These are phyloP conservation scores for Isichthys henryi DNA, from an alignment of 2,113 vertebrate species.

Conservation along the genomic window DNA sequence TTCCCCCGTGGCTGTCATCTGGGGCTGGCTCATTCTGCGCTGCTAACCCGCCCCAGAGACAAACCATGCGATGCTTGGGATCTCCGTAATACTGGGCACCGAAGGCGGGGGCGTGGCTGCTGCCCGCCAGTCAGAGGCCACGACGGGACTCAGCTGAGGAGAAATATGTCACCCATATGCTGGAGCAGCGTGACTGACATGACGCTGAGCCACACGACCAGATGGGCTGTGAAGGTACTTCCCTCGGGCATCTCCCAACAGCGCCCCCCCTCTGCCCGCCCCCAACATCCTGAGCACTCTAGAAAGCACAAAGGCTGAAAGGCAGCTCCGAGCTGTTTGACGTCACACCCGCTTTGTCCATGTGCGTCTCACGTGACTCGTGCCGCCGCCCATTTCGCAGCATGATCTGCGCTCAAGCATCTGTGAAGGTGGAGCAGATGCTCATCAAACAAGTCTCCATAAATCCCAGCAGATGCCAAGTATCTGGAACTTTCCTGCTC, in stretches of 20 bases:
- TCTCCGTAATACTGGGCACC: neutral
- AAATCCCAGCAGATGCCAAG: neutral
- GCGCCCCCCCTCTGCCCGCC: neutral
- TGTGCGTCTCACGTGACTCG: neutral
- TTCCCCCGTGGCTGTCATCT: constrained; percentile 33
- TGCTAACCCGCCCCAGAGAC: neutral
- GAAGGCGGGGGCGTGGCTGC: neutral
- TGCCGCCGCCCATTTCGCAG: neutral
- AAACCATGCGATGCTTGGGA: neutral
- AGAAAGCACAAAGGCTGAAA: neutral
- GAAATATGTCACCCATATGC: neutral
- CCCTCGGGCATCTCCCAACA: neutral
- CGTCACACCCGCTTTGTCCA: neutral
- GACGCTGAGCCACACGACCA: neutral
- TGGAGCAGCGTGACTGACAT: neutral
- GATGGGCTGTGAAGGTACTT: neutral
- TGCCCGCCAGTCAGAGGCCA: neutral
- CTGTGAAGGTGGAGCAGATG: neutral
- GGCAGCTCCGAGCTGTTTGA: neutral
- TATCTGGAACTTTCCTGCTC: neutral
- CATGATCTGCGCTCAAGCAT: neutral
- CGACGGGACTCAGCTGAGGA: neutral
- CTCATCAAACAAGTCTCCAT: neutral
- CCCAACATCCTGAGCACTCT: neutral
- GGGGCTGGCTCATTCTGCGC: constrained; percentile 46